phyloP scores from a whole-genome alignment of 2,797 vertebrate species.

The Falco concolor region DNA sequence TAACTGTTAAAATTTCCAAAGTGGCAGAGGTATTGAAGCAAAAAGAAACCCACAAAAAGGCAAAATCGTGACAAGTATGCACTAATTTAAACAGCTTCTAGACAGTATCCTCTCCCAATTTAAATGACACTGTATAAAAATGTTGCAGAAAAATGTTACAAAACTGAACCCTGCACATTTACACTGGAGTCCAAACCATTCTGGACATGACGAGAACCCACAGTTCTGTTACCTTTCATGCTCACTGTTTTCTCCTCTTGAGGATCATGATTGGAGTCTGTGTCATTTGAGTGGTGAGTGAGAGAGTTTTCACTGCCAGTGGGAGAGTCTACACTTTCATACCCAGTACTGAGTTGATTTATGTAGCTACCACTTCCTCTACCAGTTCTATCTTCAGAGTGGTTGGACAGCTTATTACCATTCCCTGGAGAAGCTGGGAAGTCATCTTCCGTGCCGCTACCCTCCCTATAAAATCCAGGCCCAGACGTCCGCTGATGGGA shows the following conservation, averaged over 20 bases:
- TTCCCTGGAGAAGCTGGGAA: slow-evolving; percentile 90
- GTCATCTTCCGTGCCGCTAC: slow-evolving; percentile 91
- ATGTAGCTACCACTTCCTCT: slow-evolving; percentile 84
- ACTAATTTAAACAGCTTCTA: slow-evolving; percentile 75
- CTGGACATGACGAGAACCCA: slow-evolving; percentile 91
- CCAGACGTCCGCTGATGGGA: slow-evolving; percentile 87
- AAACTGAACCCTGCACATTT: slow-evolving; percentile 85
- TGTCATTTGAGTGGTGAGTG: slow-evolving; percentile 98
- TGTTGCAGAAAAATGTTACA: slow-evolving; percentile 83
- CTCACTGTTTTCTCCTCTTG: slow-evolving; percentile 92
- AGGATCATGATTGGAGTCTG: slow-evolving; percentile 97
- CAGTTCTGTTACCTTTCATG: slow-evolving; percentile 96
- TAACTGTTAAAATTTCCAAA: slow-evolving; percentile 82
- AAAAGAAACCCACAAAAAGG: slow-evolving; percentile 81
- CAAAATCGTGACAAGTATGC: slow-evolving; percentile 81
- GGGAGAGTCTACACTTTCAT: slow-evolving; percentile 99
- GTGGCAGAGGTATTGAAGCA: slow-evolving; percentile 88
- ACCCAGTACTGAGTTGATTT: slow-evolving; percentile 94
- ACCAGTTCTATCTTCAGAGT: slow-evolving; percentile 90
- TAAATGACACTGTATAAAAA: slow-evolving; percentile 87
- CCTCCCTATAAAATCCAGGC: slow-evolving; percentile 91
- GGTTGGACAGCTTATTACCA: slow-evolving; percentile 93
- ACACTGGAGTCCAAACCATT: slow-evolving; percentile 95
- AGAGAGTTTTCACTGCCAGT: slow-evolving; percentile 98
- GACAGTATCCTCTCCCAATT: slow-evolving; percentile 88